A percentile compares a stretch with the other conserved stretches of the same genome.
These are phyloP conservation scores for Xanthorhoe designata DNA, from an alignment of 2,888 invertebrate genomes.

Conservation along the genomic window DNA sequence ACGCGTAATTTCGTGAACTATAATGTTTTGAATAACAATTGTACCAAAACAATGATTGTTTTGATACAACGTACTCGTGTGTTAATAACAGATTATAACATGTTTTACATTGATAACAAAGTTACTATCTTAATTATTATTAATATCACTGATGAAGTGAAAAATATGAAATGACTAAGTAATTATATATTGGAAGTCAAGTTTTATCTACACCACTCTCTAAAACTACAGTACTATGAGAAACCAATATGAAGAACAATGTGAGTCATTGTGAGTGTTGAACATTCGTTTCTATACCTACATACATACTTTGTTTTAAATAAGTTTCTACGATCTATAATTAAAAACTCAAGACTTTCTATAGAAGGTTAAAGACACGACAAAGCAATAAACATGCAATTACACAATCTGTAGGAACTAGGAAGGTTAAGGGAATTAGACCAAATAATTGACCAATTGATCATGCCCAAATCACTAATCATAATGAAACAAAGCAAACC, in stretches of 20 bases:
- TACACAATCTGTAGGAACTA: slow-evolving; percentile 1
- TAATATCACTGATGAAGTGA: not conserved
- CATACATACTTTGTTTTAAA: too few relatives aligned
- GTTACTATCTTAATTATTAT: not conserved
- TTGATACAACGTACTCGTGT: not conserved
- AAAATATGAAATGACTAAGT: not conserved
- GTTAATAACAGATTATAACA: not conserved
- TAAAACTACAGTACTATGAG: too few relatives aligned
- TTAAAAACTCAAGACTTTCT: not conserved
- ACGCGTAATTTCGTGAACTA: not conserved
- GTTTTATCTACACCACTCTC: too few relatives aligned
- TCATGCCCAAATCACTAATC: slow-evolving; percentile 36
- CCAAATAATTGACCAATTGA: slow-evolving; percentile 37
- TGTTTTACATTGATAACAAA: not conserved
- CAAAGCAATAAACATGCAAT: not conserved
- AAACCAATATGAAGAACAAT: too few relatives aligned
- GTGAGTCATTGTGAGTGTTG: too few relatives aligned
- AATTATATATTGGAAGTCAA: too few relatives aligned
- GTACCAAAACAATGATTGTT: slow-evolving; percentile 6
- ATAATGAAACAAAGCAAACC: slow-evolving; percentile 44
- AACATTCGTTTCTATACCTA: too few relatives aligned
- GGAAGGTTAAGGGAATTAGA: slow-evolving; percentile 35
- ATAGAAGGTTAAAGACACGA: not conserved
- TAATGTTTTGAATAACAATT: slow-evolving; percentile 15
- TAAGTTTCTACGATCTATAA: too few relatives aligned